A percentile compares a stretch with the other conserved stretches of the same genome.
phyloP scores from a whole-genome alignment of 2,113 vertebrate genomes.

The Podocnemis expansa region DNA sequence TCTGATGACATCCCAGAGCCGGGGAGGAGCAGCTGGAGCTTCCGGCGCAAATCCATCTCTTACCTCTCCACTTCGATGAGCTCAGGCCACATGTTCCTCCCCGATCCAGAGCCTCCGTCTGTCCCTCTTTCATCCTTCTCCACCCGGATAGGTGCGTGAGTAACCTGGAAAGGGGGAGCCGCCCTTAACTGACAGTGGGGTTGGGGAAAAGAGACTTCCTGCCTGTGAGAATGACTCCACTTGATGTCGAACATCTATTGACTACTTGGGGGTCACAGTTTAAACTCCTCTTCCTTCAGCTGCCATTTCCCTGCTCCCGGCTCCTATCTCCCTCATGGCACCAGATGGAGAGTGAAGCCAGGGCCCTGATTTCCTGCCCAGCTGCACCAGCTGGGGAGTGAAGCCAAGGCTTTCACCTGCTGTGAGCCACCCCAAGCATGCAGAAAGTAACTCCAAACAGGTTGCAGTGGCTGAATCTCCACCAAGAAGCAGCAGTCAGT shows the following conservation, averaged over 20 bases:
- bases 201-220: neutral
- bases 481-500: neutral
- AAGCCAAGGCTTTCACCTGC: neutral
- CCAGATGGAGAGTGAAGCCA: no score
- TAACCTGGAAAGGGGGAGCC: neutral
- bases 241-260: neutral
- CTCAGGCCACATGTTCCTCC: conserved; percentile 75
- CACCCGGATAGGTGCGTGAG: conserved; percentile 79
- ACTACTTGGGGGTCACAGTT: neutral
- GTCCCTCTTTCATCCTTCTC: conserved; percentile 62
- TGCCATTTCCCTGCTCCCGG: neutral
- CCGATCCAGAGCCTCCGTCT: conserved; percentile 72
- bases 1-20: conserved; percentile 56
- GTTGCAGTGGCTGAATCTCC: neutral
- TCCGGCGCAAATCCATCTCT: conserved; percentile 65
- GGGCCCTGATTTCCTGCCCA: no score
- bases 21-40: neutral
- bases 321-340: no score
- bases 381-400: neutral
- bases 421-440: no score
- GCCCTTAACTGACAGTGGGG: neutral
- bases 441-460: neutral
- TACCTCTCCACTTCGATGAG: conserved; percentile 69
- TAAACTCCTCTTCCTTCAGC: neutral
- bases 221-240: no score